These are phyloP conservation scores for Sphaeridia pumilis DNA, from an alignment of 2,888 invertebrate genomes.

Conservation along the genomic window DNA sequence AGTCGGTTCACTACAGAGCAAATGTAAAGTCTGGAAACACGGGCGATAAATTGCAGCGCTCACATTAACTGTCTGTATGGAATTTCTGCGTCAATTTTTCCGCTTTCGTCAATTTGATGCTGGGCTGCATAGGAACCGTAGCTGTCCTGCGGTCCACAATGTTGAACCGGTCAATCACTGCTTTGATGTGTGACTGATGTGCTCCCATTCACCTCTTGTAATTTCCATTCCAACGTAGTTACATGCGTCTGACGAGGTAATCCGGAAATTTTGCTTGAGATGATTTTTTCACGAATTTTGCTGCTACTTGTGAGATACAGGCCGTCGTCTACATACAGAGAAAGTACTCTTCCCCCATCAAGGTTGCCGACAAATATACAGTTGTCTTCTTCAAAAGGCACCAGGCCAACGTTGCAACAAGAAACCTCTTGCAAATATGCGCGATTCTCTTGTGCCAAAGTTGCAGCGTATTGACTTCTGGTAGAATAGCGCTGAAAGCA, in stretches of 20 bases:
- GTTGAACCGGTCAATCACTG: constrained; percentile 1
- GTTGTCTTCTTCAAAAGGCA: background rate
- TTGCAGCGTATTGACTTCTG: background rate
- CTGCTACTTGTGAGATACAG: background rate
- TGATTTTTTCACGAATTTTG: background rate
- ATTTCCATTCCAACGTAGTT: constrained; percentile 7
- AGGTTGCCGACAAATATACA: background rate
- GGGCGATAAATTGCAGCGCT: constrained; percentile 20
- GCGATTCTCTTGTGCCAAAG: background rate
- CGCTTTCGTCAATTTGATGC: background rate
- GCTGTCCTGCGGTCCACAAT: constrained; percentile 6
- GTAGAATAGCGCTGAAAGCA: too few relatives aligned
- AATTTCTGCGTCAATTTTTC: background rate
- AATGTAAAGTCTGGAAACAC: constrained; percentile 21
- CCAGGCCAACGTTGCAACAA: background rate
- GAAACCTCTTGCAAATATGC: background rate
- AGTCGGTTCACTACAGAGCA: constrained; percentile 19
- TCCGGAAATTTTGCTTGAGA: background rate
- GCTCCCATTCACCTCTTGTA: background rate
- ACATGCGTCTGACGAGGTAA: background rate
- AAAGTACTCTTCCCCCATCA: background rate
- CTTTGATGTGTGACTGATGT: background rate
- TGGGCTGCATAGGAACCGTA: constrained; percentile 2
- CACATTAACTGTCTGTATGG: constrained; percentile 23
- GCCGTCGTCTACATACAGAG: background rate